phyloP scores from a whole-genome alignment of 2,797 vertebrate species.

The Toxotes lorentzi region DNA sequence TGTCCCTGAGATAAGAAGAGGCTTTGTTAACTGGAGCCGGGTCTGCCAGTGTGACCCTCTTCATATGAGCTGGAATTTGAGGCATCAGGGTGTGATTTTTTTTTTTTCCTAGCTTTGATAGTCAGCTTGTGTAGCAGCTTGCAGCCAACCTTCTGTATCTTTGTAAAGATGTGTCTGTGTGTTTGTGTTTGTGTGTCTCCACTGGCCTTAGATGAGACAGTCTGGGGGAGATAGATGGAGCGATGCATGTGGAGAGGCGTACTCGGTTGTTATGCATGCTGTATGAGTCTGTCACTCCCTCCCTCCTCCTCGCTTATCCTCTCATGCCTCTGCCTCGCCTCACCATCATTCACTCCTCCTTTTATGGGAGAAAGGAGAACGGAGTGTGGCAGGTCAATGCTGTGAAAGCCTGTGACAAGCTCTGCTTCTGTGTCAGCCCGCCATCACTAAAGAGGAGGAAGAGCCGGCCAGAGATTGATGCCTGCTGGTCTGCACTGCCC shows the following conservation, averaged over 20 bases:
- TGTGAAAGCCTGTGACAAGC: conserved; percentile 73
- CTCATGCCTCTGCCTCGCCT: conserved; percentile 37
- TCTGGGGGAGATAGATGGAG: conserved; percentile 62
- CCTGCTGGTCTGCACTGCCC: conserved; percentile 45
- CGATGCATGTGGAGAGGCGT: conserved; percentile 66
- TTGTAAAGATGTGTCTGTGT: conserved; percentile 38
- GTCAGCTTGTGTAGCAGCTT: conserved; percentile 67
- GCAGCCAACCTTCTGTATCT: conserved; percentile 66
- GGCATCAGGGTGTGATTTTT: conserved; percentile 45
- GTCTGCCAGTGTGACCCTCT: conserved; percentile 63
- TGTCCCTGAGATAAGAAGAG: conserved; percentile 54
- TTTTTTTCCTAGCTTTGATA: conserved; percentile 54
- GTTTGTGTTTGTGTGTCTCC: conserved; percentile 39
- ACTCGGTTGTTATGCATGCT: conserved; percentile 71
- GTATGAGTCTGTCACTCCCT: conserved; percentile 61
- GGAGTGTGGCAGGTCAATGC: conserved; percentile 74
- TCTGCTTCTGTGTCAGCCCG: conserved; percentile 65
- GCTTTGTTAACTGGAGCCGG: conserved; percentile 46
- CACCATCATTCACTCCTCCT: conserved; percentile 74
- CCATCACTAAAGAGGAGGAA: conserved; percentile 52
- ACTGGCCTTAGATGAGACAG: conserved; percentile 63
- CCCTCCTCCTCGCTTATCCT: conserved; percentile 47
- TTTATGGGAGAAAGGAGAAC: conserved; percentile 62
- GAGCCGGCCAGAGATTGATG: conserved; percentile 61
- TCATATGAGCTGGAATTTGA: conserved; percentile 57